Conservation (phyloP, 2,113 vertebrate genomes). For the Megaptera novaeangliae region DNA sequence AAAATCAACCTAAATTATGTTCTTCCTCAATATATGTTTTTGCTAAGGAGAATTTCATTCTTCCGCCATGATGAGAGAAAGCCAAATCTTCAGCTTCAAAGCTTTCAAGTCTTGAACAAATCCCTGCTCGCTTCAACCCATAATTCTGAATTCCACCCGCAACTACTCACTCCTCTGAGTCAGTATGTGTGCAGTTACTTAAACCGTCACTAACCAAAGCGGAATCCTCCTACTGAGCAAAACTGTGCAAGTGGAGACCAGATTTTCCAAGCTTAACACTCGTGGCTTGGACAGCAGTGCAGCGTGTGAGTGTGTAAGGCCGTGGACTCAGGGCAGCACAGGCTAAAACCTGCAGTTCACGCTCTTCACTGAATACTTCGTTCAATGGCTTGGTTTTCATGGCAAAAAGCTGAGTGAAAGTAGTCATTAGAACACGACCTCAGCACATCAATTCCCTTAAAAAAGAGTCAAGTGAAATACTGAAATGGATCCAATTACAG, state of each 20-base stretch:
- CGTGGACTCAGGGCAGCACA: slow-evolving; percentile 12
- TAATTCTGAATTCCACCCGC: slow-evolving; percentile 31
- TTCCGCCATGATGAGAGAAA: background rate
- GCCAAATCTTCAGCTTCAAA: slow-evolving; percentile 31
- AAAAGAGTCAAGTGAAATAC: slow-evolving; percentile 15
- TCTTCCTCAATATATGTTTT: slow-evolving; percentile 42
- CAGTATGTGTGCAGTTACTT: background rate
- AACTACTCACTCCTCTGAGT: background rate
- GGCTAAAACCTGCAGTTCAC: background rate
- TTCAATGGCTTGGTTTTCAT: slow-evolving; percentile 16
- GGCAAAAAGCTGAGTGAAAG: slow-evolving; percentile 41
- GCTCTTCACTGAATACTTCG: slow-evolving; percentile 56
- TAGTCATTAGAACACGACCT: slow-evolving; percentile 22
- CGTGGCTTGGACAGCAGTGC: background rate
- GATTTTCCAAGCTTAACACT: slow-evolving; percentile 24
- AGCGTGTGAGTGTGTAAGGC: background rate
- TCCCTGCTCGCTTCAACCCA: background rate
- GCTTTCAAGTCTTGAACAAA: background rate
- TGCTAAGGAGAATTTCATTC: background rate
- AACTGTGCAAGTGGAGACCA: background rate
- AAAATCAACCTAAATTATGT: slow-evolving; percentile 52
- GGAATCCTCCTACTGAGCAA: background rate
- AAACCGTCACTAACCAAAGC: background rate
- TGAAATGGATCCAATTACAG: slow-evolving; percentile 34
- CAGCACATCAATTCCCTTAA: background rate